phyloP scores from a whole-genome alignment of 2,113 vertebrate species.

The Planiliza haematocheilus region DNA sequence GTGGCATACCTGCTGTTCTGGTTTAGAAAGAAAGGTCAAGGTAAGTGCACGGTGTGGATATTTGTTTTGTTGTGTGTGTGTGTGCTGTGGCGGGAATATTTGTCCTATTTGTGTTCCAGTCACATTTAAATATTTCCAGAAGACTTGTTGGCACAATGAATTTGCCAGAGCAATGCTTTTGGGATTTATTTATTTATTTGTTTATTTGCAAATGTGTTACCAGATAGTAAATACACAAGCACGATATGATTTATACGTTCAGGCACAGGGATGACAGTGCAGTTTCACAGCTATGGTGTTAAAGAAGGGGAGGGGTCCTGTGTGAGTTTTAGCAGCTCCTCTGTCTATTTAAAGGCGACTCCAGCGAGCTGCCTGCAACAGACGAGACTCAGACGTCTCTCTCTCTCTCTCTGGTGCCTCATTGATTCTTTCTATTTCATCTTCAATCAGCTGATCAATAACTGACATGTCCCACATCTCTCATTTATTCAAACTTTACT shows the following conservation, averaged over 20 bases:
- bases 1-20: slow-evolving; percentile 43
- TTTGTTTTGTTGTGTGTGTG: slow-evolving; percentile 8
- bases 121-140: background rate
- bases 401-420: background rate
- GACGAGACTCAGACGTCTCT: background rate
- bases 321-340: slow-evolving; percentile 44
- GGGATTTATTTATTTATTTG: background rate
- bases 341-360: slow-evolving; percentile 58
- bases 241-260: background rate
- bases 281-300: slow-evolving; percentile 55
- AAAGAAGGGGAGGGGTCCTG: slow-evolving; percentile 10
- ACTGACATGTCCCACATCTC: background rate
- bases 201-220: background rate
- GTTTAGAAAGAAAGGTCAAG: slow-evolving; percentile 47
- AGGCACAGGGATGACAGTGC: slow-evolving; percentile 57
- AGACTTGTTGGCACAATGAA: background rate
- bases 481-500: background rate
- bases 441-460: background rate
- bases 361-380: slow-evolving; percentile 6
- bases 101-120: slow-evolving; percentile 5
- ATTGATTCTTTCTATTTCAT: background rate
- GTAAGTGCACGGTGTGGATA: slow-evolving; percentile 4
- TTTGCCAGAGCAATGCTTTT: background rate
- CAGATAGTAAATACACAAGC: background rate
- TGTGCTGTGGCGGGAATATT: background rate